Percentiles rank a stretch among this genome's conserved stretches.
phyloP scores from a whole-genome alignment of 2,888 invertebrate species.

The Ennomos fuscantarius region DNA sequence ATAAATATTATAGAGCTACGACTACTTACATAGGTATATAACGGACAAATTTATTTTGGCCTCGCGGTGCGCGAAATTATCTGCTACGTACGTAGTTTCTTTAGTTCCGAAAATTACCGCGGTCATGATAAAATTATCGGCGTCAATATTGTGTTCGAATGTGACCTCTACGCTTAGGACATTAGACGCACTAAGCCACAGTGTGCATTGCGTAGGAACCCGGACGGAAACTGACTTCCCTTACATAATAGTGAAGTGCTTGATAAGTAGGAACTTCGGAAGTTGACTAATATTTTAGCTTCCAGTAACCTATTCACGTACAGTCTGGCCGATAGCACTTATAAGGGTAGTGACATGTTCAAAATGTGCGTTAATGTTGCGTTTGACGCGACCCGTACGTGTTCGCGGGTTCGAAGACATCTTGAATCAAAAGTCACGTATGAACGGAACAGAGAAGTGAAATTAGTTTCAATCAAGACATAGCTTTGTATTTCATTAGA shows the following conservation, averaged over 20 bases:
- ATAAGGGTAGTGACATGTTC: slow-evolving; percentile 17
- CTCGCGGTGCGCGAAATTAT: neutral
- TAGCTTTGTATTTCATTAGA: too few species aligned
- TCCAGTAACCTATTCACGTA: slow-evolving; percentile 46
- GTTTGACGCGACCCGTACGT: slow-evolving; percentile 7
- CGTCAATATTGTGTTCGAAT: slow-evolving; percentile 49
- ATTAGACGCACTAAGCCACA: slow-evolving; percentile 42
- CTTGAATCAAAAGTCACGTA: too few species aligned
- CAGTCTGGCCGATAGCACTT: slow-evolving; percentile 43
- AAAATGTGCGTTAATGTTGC: slow-evolving; percentile 14
- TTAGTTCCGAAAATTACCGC: neutral
- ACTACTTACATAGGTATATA: neutral
- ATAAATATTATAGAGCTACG: slow-evolving; percentile 38
- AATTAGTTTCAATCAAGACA: too few species aligned
- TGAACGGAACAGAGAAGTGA: too few species aligned
- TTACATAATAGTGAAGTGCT: slow-evolving; percentile 57
- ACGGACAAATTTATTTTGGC: slow-evolving; percentile 7
- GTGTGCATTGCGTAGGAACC: slow-evolving; percentile 24
- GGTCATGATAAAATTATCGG: slow-evolving; percentile 14
- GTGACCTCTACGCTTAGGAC: slow-evolving; percentile 47
- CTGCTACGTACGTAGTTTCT: neutral
- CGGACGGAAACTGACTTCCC: slow-evolving; percentile 61
- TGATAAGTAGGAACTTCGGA: slow-evolving; percentile 61
- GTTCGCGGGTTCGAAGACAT: too few species aligned
- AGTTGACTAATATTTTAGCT: slow-evolving; percentile 54